Evolutionary conservation across 92 coral and sea anemone genomes (phyloP).

Genomic region (Actinostola sp.): DNA sequence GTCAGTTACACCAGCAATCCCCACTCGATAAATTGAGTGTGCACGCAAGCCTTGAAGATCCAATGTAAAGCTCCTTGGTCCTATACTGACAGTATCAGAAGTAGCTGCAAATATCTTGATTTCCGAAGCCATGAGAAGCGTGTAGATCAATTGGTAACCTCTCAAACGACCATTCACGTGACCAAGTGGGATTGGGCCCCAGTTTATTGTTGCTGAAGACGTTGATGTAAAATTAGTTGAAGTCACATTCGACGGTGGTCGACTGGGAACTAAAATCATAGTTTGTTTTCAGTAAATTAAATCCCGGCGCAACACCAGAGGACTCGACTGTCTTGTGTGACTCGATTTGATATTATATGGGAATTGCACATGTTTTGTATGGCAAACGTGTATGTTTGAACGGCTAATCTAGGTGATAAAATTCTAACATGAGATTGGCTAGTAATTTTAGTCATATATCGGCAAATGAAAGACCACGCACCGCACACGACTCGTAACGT

Average conservation of each 20-base stretch:
- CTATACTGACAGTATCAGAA: background rate
- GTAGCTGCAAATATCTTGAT: background rate
- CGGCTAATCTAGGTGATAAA: too few relatives aligned
- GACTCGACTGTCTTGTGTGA: too few relatives aligned
- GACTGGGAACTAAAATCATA: constrained; percentile 46
- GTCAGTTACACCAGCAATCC: constrained; percentile 37
- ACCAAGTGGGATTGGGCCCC: constrained; percentile 53
- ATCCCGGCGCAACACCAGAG: too few relatives aligned
- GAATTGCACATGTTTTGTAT: too few relatives aligned
- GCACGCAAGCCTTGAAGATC: constrained; percentile 17
- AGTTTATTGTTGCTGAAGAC: constrained; percentile 36
- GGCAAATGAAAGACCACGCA: too few relatives aligned
- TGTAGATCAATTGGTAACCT: constrained; percentile 53
- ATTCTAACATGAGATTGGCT: too few relatives aligned
- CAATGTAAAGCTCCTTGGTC: background rate
- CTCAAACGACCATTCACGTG: constrained; percentile 55
- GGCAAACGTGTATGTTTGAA: too few relatives aligned
- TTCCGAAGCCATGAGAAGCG: constrained; percentile 34
- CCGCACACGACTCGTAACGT: too few relatives aligned
- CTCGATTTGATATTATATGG: too few relatives aligned
- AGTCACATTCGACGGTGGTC: constrained; percentile 40
- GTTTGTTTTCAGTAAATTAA: too few relatives aligned
- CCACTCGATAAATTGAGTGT: constrained; percentile 22
- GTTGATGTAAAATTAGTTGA: constrained; percentile 54
- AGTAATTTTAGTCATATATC: too few relatives aligned